Evolutionary conservation across 2,113 vertebrate species (phyloP).

Genomic region (Platycercus adscitus): DNA sequence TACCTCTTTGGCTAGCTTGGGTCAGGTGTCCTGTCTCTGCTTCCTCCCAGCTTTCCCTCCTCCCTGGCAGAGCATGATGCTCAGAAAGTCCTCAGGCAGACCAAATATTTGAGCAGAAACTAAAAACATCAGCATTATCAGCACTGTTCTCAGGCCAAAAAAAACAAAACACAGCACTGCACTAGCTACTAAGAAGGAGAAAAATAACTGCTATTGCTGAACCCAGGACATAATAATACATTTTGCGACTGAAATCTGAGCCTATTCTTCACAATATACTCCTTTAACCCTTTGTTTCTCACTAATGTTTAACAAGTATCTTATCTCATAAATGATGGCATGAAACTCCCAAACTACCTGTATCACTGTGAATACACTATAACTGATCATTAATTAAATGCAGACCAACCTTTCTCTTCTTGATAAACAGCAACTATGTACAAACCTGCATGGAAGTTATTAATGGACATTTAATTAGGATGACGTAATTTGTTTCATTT

Average conservation of each 20-base stretch:
- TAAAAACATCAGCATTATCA: too few species aligned
- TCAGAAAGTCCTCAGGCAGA: too few species aligned
- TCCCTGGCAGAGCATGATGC: too few species aligned
- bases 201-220: too few species aligned
- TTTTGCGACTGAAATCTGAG: neutral
- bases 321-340: neutral
- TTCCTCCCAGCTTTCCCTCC: too few species aligned
- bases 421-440: neutral
- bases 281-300: neutral
- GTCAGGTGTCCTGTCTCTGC: too few species aligned
- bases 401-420: neutral
- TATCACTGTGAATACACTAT: neutral
- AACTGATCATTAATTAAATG: neutral
- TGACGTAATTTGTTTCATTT: neutral
- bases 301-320: neutral
- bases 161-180: too few species aligned
- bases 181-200: too few species aligned
- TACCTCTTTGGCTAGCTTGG: too few species aligned
- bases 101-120: too few species aligned
- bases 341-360: neutral
- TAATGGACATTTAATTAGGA: neutral
- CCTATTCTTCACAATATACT: neutral
- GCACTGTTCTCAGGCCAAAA: too few species aligned
- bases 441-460: neutral
- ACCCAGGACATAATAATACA: neutral